Evolutionary conservation across 2,888 invertebrate species (phyloP).

Genomic region (Tipula vernalis): DNA sequence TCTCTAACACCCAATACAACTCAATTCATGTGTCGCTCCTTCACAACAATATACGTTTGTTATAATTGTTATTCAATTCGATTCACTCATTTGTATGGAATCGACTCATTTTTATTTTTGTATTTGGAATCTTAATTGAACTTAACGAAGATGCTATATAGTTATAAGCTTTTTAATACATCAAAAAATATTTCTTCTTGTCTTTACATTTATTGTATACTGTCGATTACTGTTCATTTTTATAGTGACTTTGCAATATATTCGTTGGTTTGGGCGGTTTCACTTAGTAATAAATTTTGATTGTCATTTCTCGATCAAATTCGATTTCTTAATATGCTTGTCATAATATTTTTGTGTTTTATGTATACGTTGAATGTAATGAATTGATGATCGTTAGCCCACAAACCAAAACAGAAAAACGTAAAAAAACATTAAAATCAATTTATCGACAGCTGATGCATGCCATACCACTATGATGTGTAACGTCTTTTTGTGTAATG

Average conservation of each 20-base stretch:
- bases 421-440: background rate
- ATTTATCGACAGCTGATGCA: conserved; percentile 12
- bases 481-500: conserved; percentile 4
- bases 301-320: background rate
- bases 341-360: background rate
- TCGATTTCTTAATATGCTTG: background rate
- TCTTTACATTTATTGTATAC: background rate
- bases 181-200: background rate
- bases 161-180: no score
- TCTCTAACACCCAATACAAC: background rate
- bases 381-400: background rate
- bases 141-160: background rate
- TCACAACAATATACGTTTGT: background rate
- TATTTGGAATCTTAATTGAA: background rate
- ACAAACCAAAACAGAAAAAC: background rate
- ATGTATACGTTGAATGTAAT: background rate
- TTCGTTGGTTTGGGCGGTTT: background rate
- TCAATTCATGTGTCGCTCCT: background rate
- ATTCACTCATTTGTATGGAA: background rate
- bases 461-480: background rate
- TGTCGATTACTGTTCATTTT: background rate
- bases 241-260: background rate
- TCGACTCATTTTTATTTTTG: no score
- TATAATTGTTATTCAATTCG: background rate
- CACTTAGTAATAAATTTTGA: background rate